A percentile compares a stretch with the other conserved stretches of the same genome.
Conservation (phyloP, 2,797 vertebrate genomes). For the Macropus fuliginosus region DNA sequence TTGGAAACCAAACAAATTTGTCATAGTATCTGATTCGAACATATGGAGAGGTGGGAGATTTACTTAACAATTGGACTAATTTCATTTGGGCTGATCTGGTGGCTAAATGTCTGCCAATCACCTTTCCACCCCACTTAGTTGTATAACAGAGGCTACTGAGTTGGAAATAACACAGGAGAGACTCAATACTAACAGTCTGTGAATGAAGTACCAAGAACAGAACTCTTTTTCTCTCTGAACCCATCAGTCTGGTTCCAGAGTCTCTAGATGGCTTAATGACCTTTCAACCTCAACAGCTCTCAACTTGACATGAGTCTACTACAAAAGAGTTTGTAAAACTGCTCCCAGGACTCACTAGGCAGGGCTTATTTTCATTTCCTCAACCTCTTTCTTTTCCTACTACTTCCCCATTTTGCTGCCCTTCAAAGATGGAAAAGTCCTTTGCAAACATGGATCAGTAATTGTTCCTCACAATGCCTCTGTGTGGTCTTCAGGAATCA, state of each 20-base stretch:
- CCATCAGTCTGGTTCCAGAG: rapidly evolving
- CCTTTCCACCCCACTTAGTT: too few species aligned
- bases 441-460: not conserved
- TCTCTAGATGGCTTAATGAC: not conserved
- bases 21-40: too few species aligned
- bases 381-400: not conserved
- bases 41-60: not conserved
- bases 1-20: not conserved
- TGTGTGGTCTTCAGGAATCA: rapidly evolving
- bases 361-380: too few species aligned
- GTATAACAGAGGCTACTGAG: not conserved
- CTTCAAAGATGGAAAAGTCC: not conserved
- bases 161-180: not conserved
- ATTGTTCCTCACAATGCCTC: not conserved
- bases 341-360: not conserved
- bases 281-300: not conserved
- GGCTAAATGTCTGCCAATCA: not conserved
- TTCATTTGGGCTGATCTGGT: not conserved
- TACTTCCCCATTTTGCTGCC: not conserved
- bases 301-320: rapidly evolving
- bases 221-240: rapidly evolving
- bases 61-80: not conserved
- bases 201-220: not conserved
- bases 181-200: rapidly evolving
- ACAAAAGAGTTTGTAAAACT: too few species aligned